Evolutionary conservation across 2,797 vertebrate genomes (phyloP).

Genomic region (Rhincodon typus): DNA sequence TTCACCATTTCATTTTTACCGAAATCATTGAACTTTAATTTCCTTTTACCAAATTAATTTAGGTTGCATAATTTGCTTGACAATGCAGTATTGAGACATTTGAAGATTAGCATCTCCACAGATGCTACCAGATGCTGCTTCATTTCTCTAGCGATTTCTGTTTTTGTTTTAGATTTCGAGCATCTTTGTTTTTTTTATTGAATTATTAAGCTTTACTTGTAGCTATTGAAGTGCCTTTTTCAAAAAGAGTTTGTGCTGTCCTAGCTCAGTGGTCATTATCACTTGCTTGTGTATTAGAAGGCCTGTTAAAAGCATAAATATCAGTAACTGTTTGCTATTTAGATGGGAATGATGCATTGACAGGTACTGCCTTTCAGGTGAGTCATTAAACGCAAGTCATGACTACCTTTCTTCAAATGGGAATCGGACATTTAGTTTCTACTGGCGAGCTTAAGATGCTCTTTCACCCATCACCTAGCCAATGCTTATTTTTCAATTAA

Average conservation of each 20-base stretch:
- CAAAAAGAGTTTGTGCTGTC: background rate
- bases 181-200: too few relatives aligned
- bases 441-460: too few relatives aligned
- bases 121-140: too few relatives aligned
- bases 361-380: background rate
- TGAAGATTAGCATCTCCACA: background rate
- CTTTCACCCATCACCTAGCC: too few relatives aligned
- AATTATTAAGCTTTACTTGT: background rate
- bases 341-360: background rate
- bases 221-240: background rate
- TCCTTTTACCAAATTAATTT: background rate
- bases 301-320: background rate
- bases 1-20: constrained; percentile 4
- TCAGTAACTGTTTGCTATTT: background rate
- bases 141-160: too few relatives aligned
- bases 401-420: background rate
- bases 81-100: background rate
- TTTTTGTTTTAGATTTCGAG: too few relatives aligned
- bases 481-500: background rate
- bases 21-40: background rate
- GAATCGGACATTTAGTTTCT: background rate
- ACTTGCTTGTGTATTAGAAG: background rate
- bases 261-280: background rate
- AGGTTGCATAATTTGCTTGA: background rate
- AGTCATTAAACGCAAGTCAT: background rate